Evolutionary conservation across 1,140 invertebrate species (phyloP).

Genomic region (Temnothorax curvispinosus): DNA sequence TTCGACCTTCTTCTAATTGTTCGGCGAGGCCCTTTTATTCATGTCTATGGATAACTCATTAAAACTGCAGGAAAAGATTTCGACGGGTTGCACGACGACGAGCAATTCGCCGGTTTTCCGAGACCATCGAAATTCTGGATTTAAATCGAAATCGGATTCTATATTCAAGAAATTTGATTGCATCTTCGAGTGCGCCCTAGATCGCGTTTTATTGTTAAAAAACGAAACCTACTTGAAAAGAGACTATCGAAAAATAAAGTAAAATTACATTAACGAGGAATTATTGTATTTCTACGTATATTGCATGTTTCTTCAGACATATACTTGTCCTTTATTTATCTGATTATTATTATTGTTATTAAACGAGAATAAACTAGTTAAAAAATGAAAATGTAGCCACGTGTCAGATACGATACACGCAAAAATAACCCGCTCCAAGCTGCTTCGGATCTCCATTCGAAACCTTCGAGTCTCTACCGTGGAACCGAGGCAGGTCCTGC

Average conservation of each 20-base stretch:
- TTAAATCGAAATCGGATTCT: slow-evolving; percentile 46
- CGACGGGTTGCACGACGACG: slow-evolving; percentile 11
- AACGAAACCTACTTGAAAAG: background rate
- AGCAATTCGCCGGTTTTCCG: slow-evolving; percentile 5
- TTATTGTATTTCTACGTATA: background rate
- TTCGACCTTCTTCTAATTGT: slow-evolving; percentile 51
- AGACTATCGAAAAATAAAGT: background rate
- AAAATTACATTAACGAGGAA: slow-evolving; percentile 1
- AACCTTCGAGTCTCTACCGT: slow-evolving; percentile 31
- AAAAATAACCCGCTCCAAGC: slow-evolving; percentile 33
- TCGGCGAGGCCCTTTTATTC: slow-evolving; percentile 54
- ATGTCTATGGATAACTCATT: slow-evolving; percentile 69
- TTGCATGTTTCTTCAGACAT: background rate
- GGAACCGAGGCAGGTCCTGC: slow-evolving; percentile 23
- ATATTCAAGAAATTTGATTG: slow-evolving; percentile 53
- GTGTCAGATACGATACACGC: background rate
- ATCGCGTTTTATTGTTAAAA: background rate
- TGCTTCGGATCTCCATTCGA: slow-evolving; percentile 21
- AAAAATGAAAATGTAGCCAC: background rate
- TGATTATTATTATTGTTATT: background rate
- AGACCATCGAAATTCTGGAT: slow-evolving; percentile 2
- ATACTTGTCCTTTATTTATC: background rate
- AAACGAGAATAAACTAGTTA: background rate
- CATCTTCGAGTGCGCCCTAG: background rate
- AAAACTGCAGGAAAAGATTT: slow-evolving; percentile 61